phyloP scores from a whole-genome alignment of 2,797 vertebrate genomes.

The Phataginus tricuspis region DNA sequence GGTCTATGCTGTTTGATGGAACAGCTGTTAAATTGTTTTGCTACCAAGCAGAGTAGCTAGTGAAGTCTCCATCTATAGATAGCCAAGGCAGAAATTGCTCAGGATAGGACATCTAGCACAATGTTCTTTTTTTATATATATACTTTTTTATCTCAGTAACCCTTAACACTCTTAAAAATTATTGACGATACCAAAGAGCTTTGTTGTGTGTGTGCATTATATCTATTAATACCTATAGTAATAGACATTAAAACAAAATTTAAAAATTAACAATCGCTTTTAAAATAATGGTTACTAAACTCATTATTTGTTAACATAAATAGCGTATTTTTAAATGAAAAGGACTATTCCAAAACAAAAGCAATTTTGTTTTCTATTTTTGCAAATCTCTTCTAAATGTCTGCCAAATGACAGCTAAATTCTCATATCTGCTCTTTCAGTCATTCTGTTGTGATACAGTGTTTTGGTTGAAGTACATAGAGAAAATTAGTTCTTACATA shows the following conservation, averaged over 20 bases:
- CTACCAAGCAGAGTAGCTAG: not conserved
- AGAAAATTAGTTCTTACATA: not conserved
- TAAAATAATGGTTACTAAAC: not conserved
- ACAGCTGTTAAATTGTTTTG: not conserved
- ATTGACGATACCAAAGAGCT: not conserved
- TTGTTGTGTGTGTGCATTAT: conserved; percentile 17
- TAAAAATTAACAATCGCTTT: not conserved
- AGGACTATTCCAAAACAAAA: not conserved
- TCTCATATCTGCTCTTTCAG: not conserved
- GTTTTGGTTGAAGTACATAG: conserved; percentile 6
- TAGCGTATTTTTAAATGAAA: conserved; percentile 48
- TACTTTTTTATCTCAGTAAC: not conserved
- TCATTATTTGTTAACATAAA: not conserved
- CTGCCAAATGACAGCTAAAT: not conserved
- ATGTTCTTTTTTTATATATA: not conserved
- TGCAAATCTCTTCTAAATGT: not conserved
- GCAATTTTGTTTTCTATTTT: conserved; percentile 32
- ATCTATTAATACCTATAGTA: not conserved
- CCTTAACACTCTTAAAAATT: not conserved
- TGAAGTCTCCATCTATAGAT: not conserved
- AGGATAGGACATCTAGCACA: not conserved
- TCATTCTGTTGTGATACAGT: not conserved
- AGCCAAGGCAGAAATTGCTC: not conserved
- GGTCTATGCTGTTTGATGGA: not conserved
- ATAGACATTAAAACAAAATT: not conserved